Base-by-base conservation (phyloP, 2,797 vertebrate genomes). In the Fistularia commersonii region DNA sequence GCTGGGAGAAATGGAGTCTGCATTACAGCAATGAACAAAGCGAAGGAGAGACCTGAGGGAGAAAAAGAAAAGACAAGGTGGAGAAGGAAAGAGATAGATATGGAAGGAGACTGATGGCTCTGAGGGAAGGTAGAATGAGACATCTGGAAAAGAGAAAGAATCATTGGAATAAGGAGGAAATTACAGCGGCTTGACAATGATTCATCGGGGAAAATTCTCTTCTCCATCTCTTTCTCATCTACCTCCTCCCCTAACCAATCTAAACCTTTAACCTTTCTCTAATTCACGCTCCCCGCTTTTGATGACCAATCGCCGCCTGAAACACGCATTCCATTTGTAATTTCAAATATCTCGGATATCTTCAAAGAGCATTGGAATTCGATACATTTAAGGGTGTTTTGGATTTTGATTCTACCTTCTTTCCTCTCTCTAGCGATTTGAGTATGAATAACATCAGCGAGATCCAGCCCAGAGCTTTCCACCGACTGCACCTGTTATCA, bases 361-460 rank as follows among this genome's bases (percentile, higher is more conserved):
- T 62, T 68, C 50, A 74, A 74, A 58, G 58, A 44, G 34, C 45
- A 41, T 57, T 3, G 52, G 53, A 57, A 62, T 53, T 33, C 8
- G 11, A 31, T 39, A 9, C 42, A 52, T 10, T 10, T 62, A 69
- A 71, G 23, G 56, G 58, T 74, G 63, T 54, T 42, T 41, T 68
- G 66, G 38, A 52, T 62, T 48, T 44, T 65, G 48, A 80, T 61
- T 15, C 35, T 36, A 37, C 39, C 45, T 13, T 12, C 3, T 40
- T 57, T 61, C 69, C 64, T 66, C 68, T 78, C 63, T 80, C 54
- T 58, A 98, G 96, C 54, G 96, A 98, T 66, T 88, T 98, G 77
- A 98, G 95, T 64, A 96, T 98, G 96, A 98, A 98, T 88, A 98
- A 96, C 89, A 95, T 98, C 76, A 97, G 93, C 0, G 81, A 82